Evolutionary conservation across 2,888 invertebrate species (phyloP).

Genomic region (Hyalella azteca): DNA sequence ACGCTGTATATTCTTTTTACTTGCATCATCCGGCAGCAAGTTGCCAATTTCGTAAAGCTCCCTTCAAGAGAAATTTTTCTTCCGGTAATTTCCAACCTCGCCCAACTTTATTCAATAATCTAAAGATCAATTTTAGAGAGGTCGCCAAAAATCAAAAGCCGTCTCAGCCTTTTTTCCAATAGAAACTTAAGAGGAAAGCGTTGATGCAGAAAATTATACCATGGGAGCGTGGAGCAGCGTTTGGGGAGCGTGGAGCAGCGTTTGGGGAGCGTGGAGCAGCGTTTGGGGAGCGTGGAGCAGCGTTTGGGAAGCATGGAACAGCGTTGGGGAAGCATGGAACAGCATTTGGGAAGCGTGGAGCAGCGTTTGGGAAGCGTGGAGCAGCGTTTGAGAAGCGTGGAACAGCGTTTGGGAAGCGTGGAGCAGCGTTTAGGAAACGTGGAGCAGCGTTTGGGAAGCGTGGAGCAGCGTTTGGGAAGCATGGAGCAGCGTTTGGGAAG

Average conservation of each 20-base stretch:
- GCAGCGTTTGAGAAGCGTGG: neutral
- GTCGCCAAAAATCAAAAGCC: constrained; percentile 16
- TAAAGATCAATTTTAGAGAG: constrained; percentile 8
- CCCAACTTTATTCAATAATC: constrained; percentile 19
- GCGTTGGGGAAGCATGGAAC: no score
- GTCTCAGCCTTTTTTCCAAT: constrained; percentile 16
- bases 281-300: no score
- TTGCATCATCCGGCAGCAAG: no score
- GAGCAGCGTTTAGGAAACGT: no score
- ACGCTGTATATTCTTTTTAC: no score
- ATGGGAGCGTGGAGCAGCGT: no score
- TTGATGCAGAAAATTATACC: constrained; percentile 15
- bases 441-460: neutral
- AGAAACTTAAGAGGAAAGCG: neutral
- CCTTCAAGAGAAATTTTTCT: neutral
- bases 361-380: neutral
- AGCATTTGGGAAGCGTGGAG: constrained; percentile 11
- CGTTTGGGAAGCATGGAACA: no score
- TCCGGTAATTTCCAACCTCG: neutral
- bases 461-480: neutral
- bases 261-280: no score
- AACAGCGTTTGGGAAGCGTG: neutral
- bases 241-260: no score
- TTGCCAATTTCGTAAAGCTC: constrained; percentile 13
- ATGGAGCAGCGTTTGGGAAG: no score